Evolutionary conservation across 64 coral and sea anemone genomes (phyloP), one percentile per base, ranked within the genome.

Genomic region (Dendronephthya gigantea): DNA sequence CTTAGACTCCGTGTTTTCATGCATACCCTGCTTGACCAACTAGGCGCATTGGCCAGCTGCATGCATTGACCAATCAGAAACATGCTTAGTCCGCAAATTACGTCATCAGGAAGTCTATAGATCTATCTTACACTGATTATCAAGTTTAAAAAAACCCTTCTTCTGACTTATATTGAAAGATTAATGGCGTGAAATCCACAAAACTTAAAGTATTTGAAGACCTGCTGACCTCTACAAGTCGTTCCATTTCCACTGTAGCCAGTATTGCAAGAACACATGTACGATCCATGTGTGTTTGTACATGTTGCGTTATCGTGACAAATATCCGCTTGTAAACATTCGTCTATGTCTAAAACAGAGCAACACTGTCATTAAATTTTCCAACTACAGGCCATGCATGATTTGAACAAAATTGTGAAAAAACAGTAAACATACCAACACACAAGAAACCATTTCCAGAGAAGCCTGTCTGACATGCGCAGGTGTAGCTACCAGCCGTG

Each of bases 381-480:
- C 14, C 19, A 62, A 62, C 55, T 7, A 23, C 6, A 22, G 6
- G 6, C n/a, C n/a, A 27, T 23, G 17, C 19, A 9, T 23, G 55
- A 62, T 0, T 23, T 23, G 19, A 62, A 9, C 3, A 22, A 22
- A 23, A 62, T 62, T 22, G 17, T n/a, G 3, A 62, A 22, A 62
- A n/a, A 62, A n/a, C 7, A n/a, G 3, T 7, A 5, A 19, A 62
- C 25, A 9, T 79, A 79, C 72, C 72, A 28, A 0, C 17, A 39
- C 72, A 79, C 2, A 79, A 36, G 72, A 79, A 34, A 16, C 72
- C 72, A 79, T 79, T 35, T 79, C 72, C 72, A 79, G 36, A 79
- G 22, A 36, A 79, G 10, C 72, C 72, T 79, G 25, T 35, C 7
- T 35, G 2, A 19, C 72, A 79, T 6, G 28, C 72, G 8, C 72